These are phyloP conservation scores for Pogonognathellus flavescens DNA, from an alignment of 1,140 invertebrate genomes.

Conservation along the genomic window DNA sequence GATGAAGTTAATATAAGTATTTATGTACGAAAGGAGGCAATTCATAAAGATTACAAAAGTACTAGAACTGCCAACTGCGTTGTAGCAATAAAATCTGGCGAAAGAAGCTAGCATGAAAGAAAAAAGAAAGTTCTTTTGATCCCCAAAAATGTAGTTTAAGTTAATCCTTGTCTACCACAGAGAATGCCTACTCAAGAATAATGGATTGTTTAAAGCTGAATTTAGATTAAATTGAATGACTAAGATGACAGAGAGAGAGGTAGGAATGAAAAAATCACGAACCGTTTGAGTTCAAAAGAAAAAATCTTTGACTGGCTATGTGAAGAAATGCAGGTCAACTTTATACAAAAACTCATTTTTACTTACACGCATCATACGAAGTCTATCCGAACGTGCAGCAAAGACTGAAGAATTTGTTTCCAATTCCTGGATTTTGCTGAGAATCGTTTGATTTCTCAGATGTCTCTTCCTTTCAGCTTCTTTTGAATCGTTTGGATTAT, in stretches of 20 bases:
- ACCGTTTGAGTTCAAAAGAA: background rate
- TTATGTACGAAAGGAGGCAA: no score
- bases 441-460: conserved; percentile 53
- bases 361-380: conserved; percentile 62
- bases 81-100: no score
- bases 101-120: no score
- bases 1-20: no score
- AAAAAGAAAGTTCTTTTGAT: no score
- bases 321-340: background rate
- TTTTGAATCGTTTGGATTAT: conserved; percentile 19
- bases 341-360: background rate
- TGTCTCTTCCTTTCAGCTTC: conserved; percentile 33
- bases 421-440: conserved; percentile 62
- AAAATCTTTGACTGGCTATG: background rate
- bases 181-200: conserved; percentile 4
- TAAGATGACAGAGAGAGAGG: background rate
- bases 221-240: conserved; percentile 32
- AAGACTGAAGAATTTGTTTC: conserved; percentile 58
- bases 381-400: conserved; percentile 59
- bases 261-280: no score
- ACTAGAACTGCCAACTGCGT: no score
- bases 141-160: background rate
- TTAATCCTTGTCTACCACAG: background rate
- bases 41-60: no score
- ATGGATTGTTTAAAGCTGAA: conserved; percentile 28